Evolutionary conservation across 2,888 invertebrate genomes (phyloP), one percentile per base, ranked within the genome.

Genomic region (Zootermopsis nevadensis): DNA sequence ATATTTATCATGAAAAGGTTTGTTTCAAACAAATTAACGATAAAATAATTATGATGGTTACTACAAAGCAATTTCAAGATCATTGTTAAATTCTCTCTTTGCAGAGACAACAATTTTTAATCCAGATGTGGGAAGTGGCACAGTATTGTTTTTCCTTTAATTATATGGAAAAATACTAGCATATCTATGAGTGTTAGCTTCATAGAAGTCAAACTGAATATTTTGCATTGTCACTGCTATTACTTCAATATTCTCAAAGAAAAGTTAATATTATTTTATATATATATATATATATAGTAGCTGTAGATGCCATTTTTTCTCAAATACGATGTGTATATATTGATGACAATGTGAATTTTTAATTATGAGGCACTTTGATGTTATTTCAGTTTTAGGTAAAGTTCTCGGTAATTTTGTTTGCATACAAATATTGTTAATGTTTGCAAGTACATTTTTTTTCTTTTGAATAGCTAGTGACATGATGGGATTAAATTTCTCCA

Each of bases 271-370:
- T 27, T 60, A 27, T 60, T 60, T 27, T 60, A 60, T 27, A 60
- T 60, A 60, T 60, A 60, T 12, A 60, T 60, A 27, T 60, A 60
- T 27, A n/a, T 60, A 60, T 60, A 60, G n/a, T 60, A 60, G 60
- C 27, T 60, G 27, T 60, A 60, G n/a, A 27, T 60, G 27, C n/a
- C 60, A 60, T 27, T 60, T 27, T 60, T 60, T 60, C 19, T 60
- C 60, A 60, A n/a, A 27, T 60, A n/a, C 60, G n/a, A n/a, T 60
- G n/a, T 60, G 60, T 60, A 60, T 60, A 60, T 60, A 60, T n/a
- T 60, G 60, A 60, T 60, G 3, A n/a, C 27, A 60, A 8, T 27
- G 27, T 60, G 60, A 60, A 60, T 27, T 27, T 60, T n/a, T 27
- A 27, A 60, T 60, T 60, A 27, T 7, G 7, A 60, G 15, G 42